Conservation (phyloP, 2,797 vertebrate genomes). For the Sebastes alutus region DNA sequence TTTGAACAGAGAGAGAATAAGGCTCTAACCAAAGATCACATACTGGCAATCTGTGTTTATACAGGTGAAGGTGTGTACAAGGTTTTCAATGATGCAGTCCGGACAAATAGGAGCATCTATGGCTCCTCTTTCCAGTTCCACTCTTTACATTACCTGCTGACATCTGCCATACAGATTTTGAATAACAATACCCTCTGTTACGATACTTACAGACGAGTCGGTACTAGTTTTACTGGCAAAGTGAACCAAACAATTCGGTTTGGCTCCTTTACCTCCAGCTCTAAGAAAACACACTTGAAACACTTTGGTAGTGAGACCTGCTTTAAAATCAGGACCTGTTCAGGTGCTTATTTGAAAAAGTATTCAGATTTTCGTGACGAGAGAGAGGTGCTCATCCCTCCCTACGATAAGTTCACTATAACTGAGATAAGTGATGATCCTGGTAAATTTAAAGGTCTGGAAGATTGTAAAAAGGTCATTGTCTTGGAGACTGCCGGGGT, state of each 20-base stretch:
- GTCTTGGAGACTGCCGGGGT: neutral
- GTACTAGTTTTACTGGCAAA: rapidly evolving
- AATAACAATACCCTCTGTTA: neutral
- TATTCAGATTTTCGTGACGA: rapidly evolving
- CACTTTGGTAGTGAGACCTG: neutral
- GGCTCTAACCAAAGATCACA: constrained; percentile 6
- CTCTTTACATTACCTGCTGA: constrained; percentile 43
- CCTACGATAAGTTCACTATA: constrained; percentile 49
- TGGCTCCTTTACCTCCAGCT: constrained; percentile 41
- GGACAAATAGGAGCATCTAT: rapidly evolving
- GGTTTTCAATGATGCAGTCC: neutral
- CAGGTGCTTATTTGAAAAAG: neutral
- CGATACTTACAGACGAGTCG: constrained; percentile 18
- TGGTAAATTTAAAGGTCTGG: rapidly evolving
- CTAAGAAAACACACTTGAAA: rapidly evolving
- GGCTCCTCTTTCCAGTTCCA: constrained; percentile 19
- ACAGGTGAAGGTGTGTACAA: rapidly evolving
- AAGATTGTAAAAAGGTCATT: neutral
- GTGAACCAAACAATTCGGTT: constrained; percentile 21
- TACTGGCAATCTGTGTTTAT: constrained; percentile 42
- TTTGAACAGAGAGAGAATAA: rapidly evolving
- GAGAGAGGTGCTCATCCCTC: constrained; percentile 51
- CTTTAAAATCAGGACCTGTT: constrained; percentile 44
- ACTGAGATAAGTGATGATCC: rapidly evolving
- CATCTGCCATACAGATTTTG: constrained; percentile 36